Conservation (phyloP, 2,113 vertebrate genomes). For the Hippocampus guttulatus region DNA sequence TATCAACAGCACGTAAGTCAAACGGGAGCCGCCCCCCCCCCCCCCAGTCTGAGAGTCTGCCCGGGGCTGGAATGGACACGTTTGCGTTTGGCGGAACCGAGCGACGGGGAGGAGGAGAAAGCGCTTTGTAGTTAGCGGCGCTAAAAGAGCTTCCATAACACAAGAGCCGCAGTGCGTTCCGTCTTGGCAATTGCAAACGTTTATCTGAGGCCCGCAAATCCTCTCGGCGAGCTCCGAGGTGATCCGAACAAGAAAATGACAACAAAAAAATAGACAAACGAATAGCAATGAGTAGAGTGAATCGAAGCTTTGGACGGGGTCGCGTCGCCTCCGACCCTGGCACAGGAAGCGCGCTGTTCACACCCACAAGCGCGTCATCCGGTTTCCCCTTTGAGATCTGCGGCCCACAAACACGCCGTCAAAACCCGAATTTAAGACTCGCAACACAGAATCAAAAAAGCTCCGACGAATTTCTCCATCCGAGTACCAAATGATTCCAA, state of each 20-base stretch:
- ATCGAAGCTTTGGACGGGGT: no score
- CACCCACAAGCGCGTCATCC: constrained; percentile 24
- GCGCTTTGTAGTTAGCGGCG: constrained; percentile 5
- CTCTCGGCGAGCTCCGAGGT: constrained; percentile 10
- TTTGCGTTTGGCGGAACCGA: no score
- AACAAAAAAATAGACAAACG: neutral
- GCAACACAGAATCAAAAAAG: no score
- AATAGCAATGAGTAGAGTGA: no score
- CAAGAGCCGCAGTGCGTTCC: neutral
- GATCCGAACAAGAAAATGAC: constrained; percentile 21
- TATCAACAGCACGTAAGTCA: constrained; percentile 96
- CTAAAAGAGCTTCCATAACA: constrained; percentile 17
- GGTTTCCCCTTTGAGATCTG: no score
- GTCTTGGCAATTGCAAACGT: neutral
- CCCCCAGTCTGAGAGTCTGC: constrained; percentile 4
- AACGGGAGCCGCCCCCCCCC: constrained; percentile 6
- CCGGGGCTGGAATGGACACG: no score
- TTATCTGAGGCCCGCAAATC: neutral
- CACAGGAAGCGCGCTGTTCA: constrained; percentile 46
- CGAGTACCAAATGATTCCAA: no score
- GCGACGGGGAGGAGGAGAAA: constrained; percentile 2
- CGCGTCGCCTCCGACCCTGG: constrained; percentile 17
- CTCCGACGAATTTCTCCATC: no score
- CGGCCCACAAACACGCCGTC: no score
- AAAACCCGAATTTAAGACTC: no score